A percentile compares a stretch with the other conserved stretches of the same genome.
Conservation (phyloP, 2,113 vertebrate genomes). For the Semnornis frantzii region DNA sequence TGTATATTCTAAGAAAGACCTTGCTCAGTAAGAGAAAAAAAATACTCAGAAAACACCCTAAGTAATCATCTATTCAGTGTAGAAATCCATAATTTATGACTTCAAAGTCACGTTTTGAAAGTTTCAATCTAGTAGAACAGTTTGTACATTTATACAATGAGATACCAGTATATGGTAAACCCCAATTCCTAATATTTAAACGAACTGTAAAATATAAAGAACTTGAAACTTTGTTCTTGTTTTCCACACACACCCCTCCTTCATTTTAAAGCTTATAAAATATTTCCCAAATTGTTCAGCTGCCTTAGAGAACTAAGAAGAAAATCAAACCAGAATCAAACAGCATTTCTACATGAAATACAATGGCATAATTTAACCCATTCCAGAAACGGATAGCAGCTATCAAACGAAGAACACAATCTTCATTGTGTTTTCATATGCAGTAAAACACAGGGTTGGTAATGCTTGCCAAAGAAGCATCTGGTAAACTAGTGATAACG, state of each 20-base stretch:
- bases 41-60: not conserved
- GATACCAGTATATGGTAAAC: not conserved
- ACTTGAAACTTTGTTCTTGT: not conserved
- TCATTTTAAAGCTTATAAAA: not conserved
- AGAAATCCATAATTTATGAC: not conserved
- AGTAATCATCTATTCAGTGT: not conserved
- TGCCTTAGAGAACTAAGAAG: not conserved
- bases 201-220: not conserved
- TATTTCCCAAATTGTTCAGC: not conserved
- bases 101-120: not conserved
- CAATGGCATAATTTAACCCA: not conserved
- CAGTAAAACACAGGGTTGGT: not conserved
- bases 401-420: not conserved
- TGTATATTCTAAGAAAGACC: not conserved
- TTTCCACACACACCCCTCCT: not conserved
- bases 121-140: not conserved
- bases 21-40: not conserved
- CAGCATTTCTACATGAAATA: not conserved
- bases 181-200: rapidly evolving
- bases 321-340: not conserved
- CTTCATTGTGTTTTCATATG: not conserved
- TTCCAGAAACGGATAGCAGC: not conserved
- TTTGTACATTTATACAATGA: not conserved
- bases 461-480: not conserved
- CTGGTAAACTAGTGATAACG: not conserved